Conservation (phyloP, 2,797 vertebrate species). For the Erithacus rubecula region DNA sequence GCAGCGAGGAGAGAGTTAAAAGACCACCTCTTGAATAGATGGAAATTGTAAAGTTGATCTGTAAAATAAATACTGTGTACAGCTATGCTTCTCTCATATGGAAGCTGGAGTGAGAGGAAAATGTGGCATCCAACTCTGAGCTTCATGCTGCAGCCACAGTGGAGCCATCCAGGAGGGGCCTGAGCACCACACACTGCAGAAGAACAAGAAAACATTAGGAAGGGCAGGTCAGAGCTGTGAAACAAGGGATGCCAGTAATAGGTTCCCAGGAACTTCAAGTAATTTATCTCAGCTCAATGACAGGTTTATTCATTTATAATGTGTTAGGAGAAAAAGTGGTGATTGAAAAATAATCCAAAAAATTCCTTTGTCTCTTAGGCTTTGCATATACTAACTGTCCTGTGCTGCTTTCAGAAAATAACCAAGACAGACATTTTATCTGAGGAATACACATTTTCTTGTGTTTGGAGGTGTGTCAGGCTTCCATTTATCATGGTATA, state of each 20-base stretch:
- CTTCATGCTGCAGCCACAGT: neutral
- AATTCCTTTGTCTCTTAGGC: neutral
- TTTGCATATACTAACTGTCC: neutral
- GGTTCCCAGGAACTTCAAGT: slow-evolving; percentile 25
- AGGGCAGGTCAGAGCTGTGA: neutral
- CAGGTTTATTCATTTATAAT: slow-evolving; percentile 31
- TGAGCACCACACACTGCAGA: rapidly evolving
- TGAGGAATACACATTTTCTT: neutral
- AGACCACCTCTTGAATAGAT: neutral
- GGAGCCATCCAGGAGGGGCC: neutral
- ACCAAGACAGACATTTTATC: neutral
- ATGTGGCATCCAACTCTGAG: neutral
- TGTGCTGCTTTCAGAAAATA: slow-evolving; percentile 18
- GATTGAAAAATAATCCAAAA: slow-evolving; percentile 1
- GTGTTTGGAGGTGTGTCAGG: neutral
- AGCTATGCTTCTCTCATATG: neutral
- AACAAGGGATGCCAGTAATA: neutral
- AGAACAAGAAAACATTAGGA: neutral
- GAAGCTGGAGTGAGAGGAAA: neutral
- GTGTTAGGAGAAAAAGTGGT: neutral
- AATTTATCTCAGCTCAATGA: slow-evolving; percentile 26
- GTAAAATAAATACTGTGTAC: neutral
- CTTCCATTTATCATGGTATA: neutral
- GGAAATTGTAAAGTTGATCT: neutral
- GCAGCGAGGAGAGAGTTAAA: neutral